Evolutionary conservation across 2,888 invertebrate genomes (phyloP), one percentile per base, ranked within the genome.

Genomic region (Blera fallax): DNA sequence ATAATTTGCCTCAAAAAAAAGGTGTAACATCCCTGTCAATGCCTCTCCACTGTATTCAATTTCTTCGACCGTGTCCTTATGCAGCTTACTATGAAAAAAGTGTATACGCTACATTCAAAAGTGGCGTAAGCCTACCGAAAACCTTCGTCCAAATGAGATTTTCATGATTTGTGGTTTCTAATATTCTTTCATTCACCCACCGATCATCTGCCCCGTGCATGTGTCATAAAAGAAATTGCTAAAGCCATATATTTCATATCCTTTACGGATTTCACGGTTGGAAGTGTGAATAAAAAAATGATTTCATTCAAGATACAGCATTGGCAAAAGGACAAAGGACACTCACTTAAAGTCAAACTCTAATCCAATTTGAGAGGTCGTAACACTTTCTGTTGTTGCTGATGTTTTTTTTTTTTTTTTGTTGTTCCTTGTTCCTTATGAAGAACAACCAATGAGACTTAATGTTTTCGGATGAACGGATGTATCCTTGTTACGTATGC

Each of bases 291-390:
- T 70, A 65, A 80, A 80, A 67, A 76, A 80, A 60, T 73, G 45
- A 84, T 77, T 77, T 77, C 40, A 73, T 80, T 76, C 72, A 18
- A n/a, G 52, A 64, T 74, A 62, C 50, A 27, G 29, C 34, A 58
- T 62, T 79, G 32, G 69, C 43, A 69, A 81, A 64, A 77, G 80
- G 85, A 85, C 81, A 85, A 81, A 85, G 81, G 60, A 72, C 81
- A 85, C 81, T 85, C 85, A 85, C 76, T 83, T 83, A 88, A 88
- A 88, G 89, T 87, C 88, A 89, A 89, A 87, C 87, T 81, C 87
- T 89, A 90, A 89, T 89, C 90, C 89, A 88, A 90, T 90, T 90
- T 89, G 87, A 89, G 88, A 89, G 89, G 89, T 88, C 89, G 89
- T 89, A 82, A 87, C 83, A 78, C 58, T 80, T 60, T 54, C 48